Base-by-base conservation (phyloP, 2,797 vertebrate species). In the Kryptopterus vitreolus region DNA sequence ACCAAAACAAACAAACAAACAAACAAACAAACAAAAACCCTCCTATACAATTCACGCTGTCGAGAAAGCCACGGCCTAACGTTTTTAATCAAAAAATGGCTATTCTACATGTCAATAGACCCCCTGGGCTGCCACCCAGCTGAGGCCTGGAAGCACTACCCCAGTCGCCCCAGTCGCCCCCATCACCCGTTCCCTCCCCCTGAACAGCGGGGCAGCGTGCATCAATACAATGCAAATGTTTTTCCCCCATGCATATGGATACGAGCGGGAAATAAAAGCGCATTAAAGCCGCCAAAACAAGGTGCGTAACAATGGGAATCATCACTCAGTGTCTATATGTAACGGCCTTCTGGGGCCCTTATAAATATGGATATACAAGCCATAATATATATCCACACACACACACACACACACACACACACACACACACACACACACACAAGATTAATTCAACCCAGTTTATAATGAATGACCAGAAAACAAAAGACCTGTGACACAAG, bases 101-200 rank as follows among this genome's bases (percentile, higher is more conserved):
- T 74, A 7, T 22, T 74, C 72, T 74, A 59, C 72, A 74, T 74
- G n/a, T 74, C 72, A 74, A 74, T 74, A 16, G 52, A 46, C 72
- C 72, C 50, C 72, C 72, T 11, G 55, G 35, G 35, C 55, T 59
- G n/a, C 71, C 24, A 59, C 72, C 55, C 72, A 46, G 52, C 52
- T 52, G 52, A 24, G 20, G 70, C 52, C 12, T 38, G 70, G 70
- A 20, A 24, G 20, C 15, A 15, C 50, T 72, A 16, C 52, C 12
- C 33, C 52, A 10, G n/a, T 59, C 55, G 33, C 1, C n/a, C n/a
- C n/a, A n/a, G n/a, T n/a, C n/a, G 10, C 38, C 38, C 38, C 38
- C 10, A 7, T 43, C 38, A 43, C 38, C 38, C 38, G 7, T 6
- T 43, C 35, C 55, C 55, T n/a, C 35, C 35, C 16, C 3, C 15